These are phyloP conservation scores for Pemphigus obesinymphae DNA, from an alignment of 1,140 invertebrate genomes.

Conservation along the genomic window DNA sequence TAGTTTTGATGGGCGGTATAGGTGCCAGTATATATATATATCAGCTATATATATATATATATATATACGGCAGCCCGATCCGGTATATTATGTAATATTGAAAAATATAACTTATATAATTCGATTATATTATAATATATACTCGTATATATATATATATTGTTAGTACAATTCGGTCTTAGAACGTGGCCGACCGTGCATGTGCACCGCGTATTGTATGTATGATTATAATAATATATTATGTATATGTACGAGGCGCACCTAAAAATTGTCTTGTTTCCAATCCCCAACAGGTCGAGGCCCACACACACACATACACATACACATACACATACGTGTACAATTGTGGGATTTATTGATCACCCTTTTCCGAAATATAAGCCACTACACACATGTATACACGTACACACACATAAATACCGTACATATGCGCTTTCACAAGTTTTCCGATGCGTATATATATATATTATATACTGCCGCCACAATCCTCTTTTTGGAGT, in stretches of 20 bases:
- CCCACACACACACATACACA: not conserved
- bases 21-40: too few species aligned
- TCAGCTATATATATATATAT: not conserved
- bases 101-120: too few species aligned
- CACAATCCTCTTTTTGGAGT: constrained; percentile 40
- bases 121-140: too few species aligned
- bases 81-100: too few species aligned
- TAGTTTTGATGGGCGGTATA: too few species aligned
- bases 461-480: too few species aligned
- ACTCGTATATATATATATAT: not conserved
- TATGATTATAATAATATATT: not conserved
- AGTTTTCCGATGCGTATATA: constrained; percentile 27
- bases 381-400: not conserved
- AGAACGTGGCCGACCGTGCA: too few species aligned
- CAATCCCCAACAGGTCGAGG: not conserved
- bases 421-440: constrained; percentile 34
- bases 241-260: not conserved
- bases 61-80: too few species aligned
- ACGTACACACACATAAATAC: not conserved
- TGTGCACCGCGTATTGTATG: not conserved
- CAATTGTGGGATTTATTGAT: constrained; percentile 33
- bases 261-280: not conserved
- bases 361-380: constrained; percentile 19
- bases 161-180: not conserved
- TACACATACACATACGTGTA: not conserved